Evolutionary conservation across 2,797 vertebrate genomes (phyloP).

Genomic region (Paedocypris micromegethes): DNA sequence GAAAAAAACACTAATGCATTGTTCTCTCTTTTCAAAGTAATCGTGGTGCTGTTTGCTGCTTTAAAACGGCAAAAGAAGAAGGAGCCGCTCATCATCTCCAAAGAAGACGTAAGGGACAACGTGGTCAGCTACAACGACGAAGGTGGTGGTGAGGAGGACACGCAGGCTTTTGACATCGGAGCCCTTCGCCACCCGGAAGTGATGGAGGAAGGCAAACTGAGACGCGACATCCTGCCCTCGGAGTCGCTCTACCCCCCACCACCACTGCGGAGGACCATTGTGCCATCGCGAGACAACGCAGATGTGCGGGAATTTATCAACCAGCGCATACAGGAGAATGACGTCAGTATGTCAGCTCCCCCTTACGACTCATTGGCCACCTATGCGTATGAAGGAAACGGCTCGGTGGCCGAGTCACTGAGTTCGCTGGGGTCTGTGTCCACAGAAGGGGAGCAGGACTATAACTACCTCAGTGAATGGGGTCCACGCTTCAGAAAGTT

Average conservation of each 20-base stretch:
- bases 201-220: slow-evolving; percentile 74
- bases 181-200: slow-evolving; percentile 82
- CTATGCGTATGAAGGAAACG: slow-evolving; percentile 90
- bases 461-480: slow-evolving; percentile 94
- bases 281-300: slow-evolving; percentile 71
- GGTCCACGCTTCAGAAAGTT: slow-evolving; percentile 91
- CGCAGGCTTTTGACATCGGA: slow-evolving; percentile 90
- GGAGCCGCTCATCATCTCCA: slow-evolving; percentile 91
- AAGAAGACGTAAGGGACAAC: slow-evolving; percentile 92
- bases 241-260: slow-evolving; percentile 67
- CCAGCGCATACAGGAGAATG: slow-evolving; percentile 86
- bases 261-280: slow-evolving; percentile 57
- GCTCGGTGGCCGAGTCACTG: slow-evolving; percentile 86
- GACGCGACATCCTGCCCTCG: slow-evolving; percentile 87
- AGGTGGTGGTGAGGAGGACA: slow-evolving; percentile 92
- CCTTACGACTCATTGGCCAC: slow-evolving; percentile 96
- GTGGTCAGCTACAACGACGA: slow-evolving; percentile 94
- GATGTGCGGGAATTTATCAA: slow-evolving; percentile 90
- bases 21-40: slow-evolving; percentile 70
- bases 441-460: slow-evolving; percentile 85
- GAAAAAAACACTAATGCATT: background rate
- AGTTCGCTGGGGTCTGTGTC: slow-evolving; percentile 86
- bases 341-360: slow-evolving; percentile 81
- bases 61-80: slow-evolving; percentile 84
- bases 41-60: slow-evolving; percentile 84